These are phyloP conservation scores for Melanophora roralis DNA, from an alignment of 2,888 invertebrate species.

Conservation along the genomic window DNA sequence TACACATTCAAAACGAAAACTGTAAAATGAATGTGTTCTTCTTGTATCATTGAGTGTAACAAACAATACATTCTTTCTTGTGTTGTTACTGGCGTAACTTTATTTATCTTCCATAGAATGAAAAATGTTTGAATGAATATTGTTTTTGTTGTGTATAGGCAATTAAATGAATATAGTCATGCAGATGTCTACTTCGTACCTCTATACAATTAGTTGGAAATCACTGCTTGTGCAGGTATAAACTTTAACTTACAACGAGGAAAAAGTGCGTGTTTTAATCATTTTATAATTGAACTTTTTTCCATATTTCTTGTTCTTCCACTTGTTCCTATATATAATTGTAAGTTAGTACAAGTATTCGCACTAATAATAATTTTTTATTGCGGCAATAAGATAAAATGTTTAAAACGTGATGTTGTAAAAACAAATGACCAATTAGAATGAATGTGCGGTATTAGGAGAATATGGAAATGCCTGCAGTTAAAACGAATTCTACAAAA, in stretches of 20 bases:
- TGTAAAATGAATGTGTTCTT: no score
- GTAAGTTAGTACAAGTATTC: not conserved
- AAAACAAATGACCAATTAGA: not conserved
- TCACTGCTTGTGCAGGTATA: no score
- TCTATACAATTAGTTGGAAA: no score
- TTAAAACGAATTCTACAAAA: not conserved
- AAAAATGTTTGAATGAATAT: no score
- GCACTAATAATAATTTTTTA: slow-evolving; percentile 16
- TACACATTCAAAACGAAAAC: no score
- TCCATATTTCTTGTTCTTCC: not conserved
- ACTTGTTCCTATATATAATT: not conserved
- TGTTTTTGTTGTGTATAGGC: no score
- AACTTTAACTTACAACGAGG: not conserved
- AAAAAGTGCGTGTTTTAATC: slow-evolving; percentile 50
- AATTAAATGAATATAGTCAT: no score
- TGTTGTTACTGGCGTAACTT: no score
- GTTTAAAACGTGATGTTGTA: slow-evolving; percentile 37
- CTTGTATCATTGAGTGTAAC: no score
- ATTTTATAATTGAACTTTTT: slow-evolving; percentile 6
- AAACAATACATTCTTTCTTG: no score
- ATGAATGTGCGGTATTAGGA: not conserved
- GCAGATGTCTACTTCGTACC: not conserved
- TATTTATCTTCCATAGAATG: no score
- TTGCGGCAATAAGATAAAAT: slow-evolving; percentile 14
- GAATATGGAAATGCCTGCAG: not conserved